Evolutionary conservation across 2,113 vertebrate genomes (phyloP), one percentile per base, ranked within the genome.

Genomic region (Aldabrachelys gigantea): DNA sequence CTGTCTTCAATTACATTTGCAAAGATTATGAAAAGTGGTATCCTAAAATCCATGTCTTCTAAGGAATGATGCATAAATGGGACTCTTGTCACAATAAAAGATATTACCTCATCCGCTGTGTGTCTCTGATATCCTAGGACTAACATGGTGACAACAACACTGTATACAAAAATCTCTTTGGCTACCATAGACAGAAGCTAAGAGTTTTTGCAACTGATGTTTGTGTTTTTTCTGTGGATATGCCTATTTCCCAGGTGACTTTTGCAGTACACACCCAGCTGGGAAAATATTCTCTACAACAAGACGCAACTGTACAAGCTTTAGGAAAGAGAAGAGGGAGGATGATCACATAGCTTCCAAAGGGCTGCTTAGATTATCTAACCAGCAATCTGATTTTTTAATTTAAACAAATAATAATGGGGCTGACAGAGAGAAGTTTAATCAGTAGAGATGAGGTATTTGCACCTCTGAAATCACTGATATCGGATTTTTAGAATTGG

Each of bases 231-330:
- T 12, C 10, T 88, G 35, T n/a, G 65, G 22, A 69, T 35, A 29
- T 11, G 54, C 59, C 10, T 53, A 69, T 62, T 82, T 95, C 65
- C 87, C 50, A 88, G 52, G 21, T 82, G 6, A 86, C 54, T 56
- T 9, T 65, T 13, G 80, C 22, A 89, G 80, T 29, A 78, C 29
- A 2, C 0, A 0, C 10, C 10, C 25, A 38, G 29, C 14, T 38
- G 12, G 24, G 6, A 92, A 72, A 1, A 1, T 41, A 14, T 69
- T 69, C 13, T 84, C 11, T 5, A 88, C 41, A 7, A 21, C 19
- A 87, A 83, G 49, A 87, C 10, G 3, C 38, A 91, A 85, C 19
- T 65, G 21, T 35, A 76, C 31, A 90, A 44, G 10, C 10, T 3
- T 0, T 62, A 89, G 49, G 56, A 90, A 87, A 85, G 24, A 88